These are phyloP conservation scores for Aleiodes leptofemur DNA, from an alignment of 2,888 invertebrate genomes.

Conservation along the genomic window DNA sequence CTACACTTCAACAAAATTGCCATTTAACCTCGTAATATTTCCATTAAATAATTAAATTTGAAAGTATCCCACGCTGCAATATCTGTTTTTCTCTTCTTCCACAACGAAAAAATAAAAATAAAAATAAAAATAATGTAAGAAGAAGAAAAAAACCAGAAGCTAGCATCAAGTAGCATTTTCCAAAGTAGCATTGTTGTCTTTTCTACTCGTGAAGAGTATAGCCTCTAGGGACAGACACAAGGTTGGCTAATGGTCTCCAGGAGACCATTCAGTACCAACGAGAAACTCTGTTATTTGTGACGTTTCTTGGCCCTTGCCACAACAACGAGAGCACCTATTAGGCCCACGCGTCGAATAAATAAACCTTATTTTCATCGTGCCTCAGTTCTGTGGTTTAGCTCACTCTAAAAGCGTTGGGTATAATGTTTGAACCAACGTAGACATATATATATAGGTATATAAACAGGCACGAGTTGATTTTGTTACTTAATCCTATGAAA, in stretches of 20 bases:
- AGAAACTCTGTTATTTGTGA: conserved; percentile 58
- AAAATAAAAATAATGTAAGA: conserved; percentile 40
- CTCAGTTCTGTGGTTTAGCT: background rate
- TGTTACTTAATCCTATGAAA: too few relatives aligned
- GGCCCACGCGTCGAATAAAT: conserved; percentile 59
- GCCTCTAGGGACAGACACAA: conserved; percentile 51
- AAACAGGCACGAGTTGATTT: too few relatives aligned
- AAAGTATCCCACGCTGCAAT: background rate
- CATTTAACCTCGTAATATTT: background rate
- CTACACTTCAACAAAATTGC: too few relatives aligned
- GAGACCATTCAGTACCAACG: conserved; percentile 55
- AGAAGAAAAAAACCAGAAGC: conserved; percentile 38
- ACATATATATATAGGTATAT: too few relatives aligned
- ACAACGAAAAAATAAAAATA: conserved; percentile 20
- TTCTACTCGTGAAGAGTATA: conserved; percentile 44
- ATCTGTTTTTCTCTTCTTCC: conserved; percentile 2
- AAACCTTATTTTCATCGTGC: conserved; percentile 49
- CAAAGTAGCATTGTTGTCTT: conserved; percentile 46
- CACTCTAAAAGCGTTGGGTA: background rate
- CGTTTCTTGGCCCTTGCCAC: conserved; percentile 48
- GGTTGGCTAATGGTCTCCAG: conserved; percentile 58
- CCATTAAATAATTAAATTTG: conserved; percentile 8
- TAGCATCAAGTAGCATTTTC: conserved; percentile 51
- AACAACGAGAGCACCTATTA: conserved; percentile 51
- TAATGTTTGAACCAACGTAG: too few relatives aligned